phyloP scores from a whole-genome alignment of 2,113 vertebrate species.

The Brachypteracias leptosomus region DNA sequence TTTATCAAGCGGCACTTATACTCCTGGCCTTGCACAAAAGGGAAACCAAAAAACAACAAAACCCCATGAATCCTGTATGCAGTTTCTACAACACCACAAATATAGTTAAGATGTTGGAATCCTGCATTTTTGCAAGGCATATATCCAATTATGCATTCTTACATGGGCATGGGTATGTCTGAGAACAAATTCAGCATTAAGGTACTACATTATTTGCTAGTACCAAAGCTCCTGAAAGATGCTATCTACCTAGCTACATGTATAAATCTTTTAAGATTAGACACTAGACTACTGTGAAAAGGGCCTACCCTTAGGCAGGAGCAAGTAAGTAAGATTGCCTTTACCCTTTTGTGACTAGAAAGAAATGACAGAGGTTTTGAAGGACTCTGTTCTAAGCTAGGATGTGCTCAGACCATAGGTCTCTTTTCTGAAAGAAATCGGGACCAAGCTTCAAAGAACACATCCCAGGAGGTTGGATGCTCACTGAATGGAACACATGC shows the following conservation, averaged over 20 bases:
- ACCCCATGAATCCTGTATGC: rapidly evolving
- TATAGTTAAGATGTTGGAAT: neutral
- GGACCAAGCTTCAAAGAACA: rapidly evolving
- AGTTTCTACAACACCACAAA: neutral
- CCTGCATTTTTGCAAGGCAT: neutral
- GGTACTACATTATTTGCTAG: neutral
- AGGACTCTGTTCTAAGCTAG: neutral
- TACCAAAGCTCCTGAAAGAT: neutral
- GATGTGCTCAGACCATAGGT: neutral
- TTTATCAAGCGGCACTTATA: neutral
- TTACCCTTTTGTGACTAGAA: neutral
- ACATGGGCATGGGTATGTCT: neutral
- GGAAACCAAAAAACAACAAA: neutral
- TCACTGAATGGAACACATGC: neutral
- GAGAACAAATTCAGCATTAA: neutral
- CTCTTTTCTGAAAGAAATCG: neutral
- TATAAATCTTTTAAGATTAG: neutral
- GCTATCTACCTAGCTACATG: neutral
- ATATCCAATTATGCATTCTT: neutral
- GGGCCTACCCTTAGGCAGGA: neutral
- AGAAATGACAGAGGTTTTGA: neutral
- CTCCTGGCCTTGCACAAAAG: neutral
- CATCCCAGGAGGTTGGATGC: neutral
- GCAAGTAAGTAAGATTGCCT: neutral
- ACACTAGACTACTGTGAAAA: neutral